A percentile compares a stretch with the other conserved stretches of the same genome.
Evolutionary conservation across 2,113 vertebrate species (phyloP).

Genomic region (Nothoprocta perdicaria): DNA sequence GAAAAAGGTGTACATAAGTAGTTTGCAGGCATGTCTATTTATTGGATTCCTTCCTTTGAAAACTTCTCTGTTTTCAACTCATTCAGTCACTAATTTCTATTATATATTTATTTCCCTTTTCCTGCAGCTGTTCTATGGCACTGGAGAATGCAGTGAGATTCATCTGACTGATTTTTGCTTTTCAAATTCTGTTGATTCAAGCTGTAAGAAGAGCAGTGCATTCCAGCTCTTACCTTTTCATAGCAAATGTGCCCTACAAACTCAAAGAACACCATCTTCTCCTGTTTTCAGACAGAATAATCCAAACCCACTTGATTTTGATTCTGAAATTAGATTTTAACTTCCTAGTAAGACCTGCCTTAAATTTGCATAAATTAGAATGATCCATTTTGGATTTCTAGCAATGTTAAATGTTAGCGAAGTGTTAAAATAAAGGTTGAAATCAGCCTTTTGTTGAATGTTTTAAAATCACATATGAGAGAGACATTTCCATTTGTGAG

Average conservation of each 20-base stretch:
- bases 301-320: background rate
- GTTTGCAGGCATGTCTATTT: background rate
- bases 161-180: background rate
- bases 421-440: background rate
- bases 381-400: background rate
- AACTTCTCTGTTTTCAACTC: background rate
- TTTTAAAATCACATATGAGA: background rate
- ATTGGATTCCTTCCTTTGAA: background rate
- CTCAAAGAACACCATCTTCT: background rate
- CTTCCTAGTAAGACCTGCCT: background rate
- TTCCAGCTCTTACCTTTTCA: background rate
- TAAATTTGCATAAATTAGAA: background rate
- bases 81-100: background rate
- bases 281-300: background rate
- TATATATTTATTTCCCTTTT: background rate
- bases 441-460: background rate
- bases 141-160: background rate
- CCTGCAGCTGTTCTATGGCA: background rate
- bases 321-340: background rate
- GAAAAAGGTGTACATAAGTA: background rate
- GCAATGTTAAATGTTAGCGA: background rate
- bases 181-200: background rate
- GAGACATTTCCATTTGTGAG: background rate
- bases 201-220: background rate
- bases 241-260: background rate